phyloP scores from a whole-genome alignment of 2,888 invertebrate species.

The Papilio protenor region DNA sequence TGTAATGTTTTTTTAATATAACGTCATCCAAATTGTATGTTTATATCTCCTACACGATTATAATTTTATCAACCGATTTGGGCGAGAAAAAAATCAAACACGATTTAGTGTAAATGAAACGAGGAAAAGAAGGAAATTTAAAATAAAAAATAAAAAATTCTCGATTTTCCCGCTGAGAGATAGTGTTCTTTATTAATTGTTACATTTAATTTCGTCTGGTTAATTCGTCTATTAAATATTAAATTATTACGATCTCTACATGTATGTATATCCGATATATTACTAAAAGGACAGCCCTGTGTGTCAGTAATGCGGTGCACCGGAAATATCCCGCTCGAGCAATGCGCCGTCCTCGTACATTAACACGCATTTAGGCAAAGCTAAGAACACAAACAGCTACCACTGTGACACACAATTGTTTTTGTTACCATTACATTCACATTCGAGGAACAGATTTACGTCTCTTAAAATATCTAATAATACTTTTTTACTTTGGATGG shows the following conservation, averaged over 20 bases:
- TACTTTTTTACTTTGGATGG: too few species aligned
- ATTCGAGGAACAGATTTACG: too few species aligned
- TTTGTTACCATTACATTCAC: background rate
- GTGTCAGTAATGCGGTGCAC: conserved; percentile 57
- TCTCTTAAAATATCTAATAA: too few species aligned
- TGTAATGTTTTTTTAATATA: background rate
- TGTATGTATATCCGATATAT: background rate
- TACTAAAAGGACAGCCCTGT: conserved; percentile 45
- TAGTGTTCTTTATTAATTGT: too few species aligned
- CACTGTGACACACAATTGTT: conserved; percentile 29
- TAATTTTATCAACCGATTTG: background rate
- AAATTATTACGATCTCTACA: background rate
- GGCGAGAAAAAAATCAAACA: background rate
- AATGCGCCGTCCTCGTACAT: conserved; percentile 54
- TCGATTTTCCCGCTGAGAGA: too few species aligned
- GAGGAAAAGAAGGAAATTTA: background rate
- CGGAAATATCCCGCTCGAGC: conserved; percentile 64
- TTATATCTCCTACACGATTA: background rate
- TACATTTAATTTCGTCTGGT: background rate
- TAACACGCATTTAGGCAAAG: conserved; percentile 49
- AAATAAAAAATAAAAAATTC: background rate
- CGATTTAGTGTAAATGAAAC: background rate
- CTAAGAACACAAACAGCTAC: conserved; percentile 46
- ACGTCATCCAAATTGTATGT: background rate
- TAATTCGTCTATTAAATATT: background rate